These are phyloP conservation scores for Ormyrus labotus DNA, from an alignment of 2,888 invertebrate genomes.

Conservation along the genomic window DNA sequence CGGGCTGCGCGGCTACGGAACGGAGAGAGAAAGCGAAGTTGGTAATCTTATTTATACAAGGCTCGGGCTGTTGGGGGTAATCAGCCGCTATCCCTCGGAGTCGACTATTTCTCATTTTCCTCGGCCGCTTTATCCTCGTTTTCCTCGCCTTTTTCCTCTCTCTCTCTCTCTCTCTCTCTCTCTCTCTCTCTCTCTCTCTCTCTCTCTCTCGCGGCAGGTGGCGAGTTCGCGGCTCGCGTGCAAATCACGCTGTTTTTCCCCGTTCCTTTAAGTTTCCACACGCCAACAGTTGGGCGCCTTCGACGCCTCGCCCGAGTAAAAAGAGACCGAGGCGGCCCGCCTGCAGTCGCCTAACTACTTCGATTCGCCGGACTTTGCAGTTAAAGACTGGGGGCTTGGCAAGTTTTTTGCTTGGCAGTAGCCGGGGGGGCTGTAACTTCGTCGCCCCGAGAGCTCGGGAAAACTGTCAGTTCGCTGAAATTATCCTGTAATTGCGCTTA, in stretches of 20 bases:
- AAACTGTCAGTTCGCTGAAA: no score
- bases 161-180: no score
- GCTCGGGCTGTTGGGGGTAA: conserved; percentile 35
- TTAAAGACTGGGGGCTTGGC: neutral
- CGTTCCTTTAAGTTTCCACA: neutral
- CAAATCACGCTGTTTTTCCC: conserved; percentile 32
- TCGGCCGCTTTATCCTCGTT: conserved; percentile 15
- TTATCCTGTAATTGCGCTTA: neutral
- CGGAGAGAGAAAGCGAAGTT: conserved; percentile 10
- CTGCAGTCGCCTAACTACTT: conserved; percentile 13
- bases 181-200: no score
- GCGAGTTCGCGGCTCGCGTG: conserved; percentile 1
- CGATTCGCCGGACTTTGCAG: conserved; percentile 25
- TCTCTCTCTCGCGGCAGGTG: neutral
- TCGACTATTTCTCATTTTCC: conserved; percentile 48
- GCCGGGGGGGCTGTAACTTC: neutral
- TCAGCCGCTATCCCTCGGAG: conserved; percentile 40
- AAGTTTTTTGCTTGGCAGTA: conserved; percentile 3
- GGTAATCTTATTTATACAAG: conserved; percentile 49
- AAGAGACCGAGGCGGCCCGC: neutral
- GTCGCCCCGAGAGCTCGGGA: neutral
- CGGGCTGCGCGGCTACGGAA: no score
- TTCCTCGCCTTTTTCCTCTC: neutral
- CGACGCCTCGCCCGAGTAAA: no score
- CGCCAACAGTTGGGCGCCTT: neutral